phyloP scores from a whole-genome alignment of 1,140 invertebrate genomes.

The Bombus confusus region DNA sequence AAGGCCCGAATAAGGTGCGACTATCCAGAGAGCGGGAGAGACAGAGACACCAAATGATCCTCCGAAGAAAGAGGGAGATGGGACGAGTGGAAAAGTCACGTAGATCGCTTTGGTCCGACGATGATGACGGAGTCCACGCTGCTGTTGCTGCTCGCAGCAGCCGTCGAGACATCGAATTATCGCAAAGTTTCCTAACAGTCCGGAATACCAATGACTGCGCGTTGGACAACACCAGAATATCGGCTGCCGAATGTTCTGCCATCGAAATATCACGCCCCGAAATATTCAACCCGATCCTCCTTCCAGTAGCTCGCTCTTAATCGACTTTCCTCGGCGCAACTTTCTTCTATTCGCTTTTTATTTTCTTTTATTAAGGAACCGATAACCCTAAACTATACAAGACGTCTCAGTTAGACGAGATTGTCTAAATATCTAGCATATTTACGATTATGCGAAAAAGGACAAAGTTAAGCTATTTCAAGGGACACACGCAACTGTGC shows the following conservation, averaged over 20 bases:
- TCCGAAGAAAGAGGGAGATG: neutral
- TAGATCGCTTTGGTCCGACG: slow-evolving; percentile 57
- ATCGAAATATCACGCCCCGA: slow-evolving; percentile 28
- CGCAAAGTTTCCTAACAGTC: slow-evolving; percentile 60
- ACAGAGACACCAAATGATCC: no score
- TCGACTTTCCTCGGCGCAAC: slow-evolving; percentile 1
- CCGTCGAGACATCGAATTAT: slow-evolving; percentile 69
- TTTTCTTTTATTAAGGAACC: neutral
- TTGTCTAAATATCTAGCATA: no score
- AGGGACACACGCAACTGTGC: no score
- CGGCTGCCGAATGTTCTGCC: slow-evolving; percentile 20
- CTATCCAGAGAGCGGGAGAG: neutral
- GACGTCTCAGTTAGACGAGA: no score
- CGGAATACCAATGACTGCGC: slow-evolving; percentile 64
- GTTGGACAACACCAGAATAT: slow-evolving; percentile 18
- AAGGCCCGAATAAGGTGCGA: neutral
- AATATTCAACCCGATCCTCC: neutral
- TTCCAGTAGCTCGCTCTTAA: slow-evolving; percentile 23
- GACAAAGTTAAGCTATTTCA: no score
- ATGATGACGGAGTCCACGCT: slow-evolving; percentile 54
- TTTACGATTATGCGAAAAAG: no score
- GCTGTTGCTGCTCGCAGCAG: slow-evolving; percentile 56
- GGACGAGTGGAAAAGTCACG: slow-evolving; percentile 58
- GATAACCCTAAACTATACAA: no score
- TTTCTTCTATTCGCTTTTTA: neutral